Percentiles rank a stretch among this genome's conserved stretches.
Conservation (phyloP, 2,113 vertebrate genomes). For the Camarhynchus parvulus region DNA sequence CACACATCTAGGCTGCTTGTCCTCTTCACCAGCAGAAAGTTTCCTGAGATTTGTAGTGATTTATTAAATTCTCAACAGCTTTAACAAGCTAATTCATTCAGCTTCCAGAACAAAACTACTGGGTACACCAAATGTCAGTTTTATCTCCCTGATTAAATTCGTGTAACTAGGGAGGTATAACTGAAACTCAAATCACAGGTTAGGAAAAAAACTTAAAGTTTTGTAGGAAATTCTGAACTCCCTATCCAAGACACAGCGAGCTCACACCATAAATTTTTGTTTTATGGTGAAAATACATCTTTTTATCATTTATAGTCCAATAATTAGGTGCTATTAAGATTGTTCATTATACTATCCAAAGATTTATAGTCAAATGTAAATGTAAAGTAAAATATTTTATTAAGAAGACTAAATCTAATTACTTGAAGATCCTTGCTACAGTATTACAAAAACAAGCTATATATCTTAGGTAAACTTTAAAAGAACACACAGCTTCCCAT, state of each 20-base stretch:
- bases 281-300: not conserved
- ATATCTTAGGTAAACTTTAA: not conserved
- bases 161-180: not conserved
- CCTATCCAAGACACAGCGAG: accelerated
- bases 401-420: not conserved
- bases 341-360: not conserved
- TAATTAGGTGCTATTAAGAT: not conserved
- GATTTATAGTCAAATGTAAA: not conserved
- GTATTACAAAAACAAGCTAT: not conserved
- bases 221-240: not conserved
- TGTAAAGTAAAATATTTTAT: not conserved
- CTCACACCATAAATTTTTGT: not conserved
- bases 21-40: not conserved
- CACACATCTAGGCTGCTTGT: not conserved
- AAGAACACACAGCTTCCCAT: not conserved
- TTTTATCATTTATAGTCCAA: not conserved
- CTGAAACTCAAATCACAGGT: not conserved
- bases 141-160: not conserved
- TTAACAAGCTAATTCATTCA: not conserved
- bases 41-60: not conserved
- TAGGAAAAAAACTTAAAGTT: not conserved
- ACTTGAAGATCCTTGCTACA: not conserved
- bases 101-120: not conserved
- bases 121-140: not conserved
- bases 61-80: not conserved